phyloP scores from a whole-genome alignment of 1,140 invertebrate species.

The Chymomyza costata region DNA sequence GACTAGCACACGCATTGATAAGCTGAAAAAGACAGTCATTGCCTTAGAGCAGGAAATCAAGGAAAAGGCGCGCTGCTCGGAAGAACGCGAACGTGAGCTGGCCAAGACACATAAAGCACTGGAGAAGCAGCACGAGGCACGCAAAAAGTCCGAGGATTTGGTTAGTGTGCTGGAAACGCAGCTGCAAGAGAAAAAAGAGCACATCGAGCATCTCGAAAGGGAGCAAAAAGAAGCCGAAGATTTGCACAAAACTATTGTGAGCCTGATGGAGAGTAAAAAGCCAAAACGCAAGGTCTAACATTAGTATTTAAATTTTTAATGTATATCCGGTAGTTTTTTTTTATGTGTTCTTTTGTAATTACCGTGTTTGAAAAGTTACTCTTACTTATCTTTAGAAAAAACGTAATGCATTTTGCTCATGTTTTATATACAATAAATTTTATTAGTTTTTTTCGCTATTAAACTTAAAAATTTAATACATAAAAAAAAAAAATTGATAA shows the following conservation, averaged over 20 bases:
- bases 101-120: constrained; percentile 54
- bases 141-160: constrained; percentile 65
- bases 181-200: constrained; percentile 63
- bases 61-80: constrained; percentile 59
- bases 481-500: no score
- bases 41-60: constrained; percentile 66
- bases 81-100: constrained; percentile 58
- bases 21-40: constrained; percentile 57
- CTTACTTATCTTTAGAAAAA: no score
- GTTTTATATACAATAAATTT: no score
- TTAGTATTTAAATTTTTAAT: no score
- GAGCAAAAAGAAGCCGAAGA: constrained; percentile 71
- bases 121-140: constrained; percentile 62
- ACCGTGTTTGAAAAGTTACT: no score
- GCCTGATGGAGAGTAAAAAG: constrained; percentile 73
- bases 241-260: constrained; percentile 71
- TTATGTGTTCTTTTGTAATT: no score
- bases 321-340: no score
- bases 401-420: no score
- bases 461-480: no score
- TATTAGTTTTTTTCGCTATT: no score
- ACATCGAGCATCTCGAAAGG: constrained; percentile 62
- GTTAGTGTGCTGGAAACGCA: constrained; percentile 63
- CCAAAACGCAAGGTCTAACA: constrained; percentile 60
- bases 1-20: constrained; percentile 66